Percentiles rank a stretch among this genome's conserved stretches.
Evolutionary conservation across 2,797 vertebrate species (phyloP).

Genomic region (Pteropus rufus): DNA sequence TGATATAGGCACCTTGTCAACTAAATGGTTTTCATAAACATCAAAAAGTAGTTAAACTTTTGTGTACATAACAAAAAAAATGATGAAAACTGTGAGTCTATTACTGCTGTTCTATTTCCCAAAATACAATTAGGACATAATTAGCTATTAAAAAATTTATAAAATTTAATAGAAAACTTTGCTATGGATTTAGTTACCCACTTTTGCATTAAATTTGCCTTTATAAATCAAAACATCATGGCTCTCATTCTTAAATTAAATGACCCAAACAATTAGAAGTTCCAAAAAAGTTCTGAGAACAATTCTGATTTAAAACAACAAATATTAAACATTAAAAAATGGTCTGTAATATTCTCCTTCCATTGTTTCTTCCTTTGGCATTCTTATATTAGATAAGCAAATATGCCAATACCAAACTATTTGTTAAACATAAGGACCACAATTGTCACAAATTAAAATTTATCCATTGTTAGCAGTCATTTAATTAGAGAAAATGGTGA

Average conservation of each 20-base stretch:
- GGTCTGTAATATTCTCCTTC: constrained; percentile 34
- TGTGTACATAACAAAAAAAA: constrained; percentile 41
- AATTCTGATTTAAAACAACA: constrained; percentile 55
- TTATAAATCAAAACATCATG: constrained; percentile 63
- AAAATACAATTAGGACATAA: constrained; percentile 72
- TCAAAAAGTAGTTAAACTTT: constrained; percentile 69
- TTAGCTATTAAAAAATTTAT: constrained; percentile 64
- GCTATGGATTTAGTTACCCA: constrained; percentile 65
- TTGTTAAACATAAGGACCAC: constrained; percentile 43
- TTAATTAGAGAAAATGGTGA: constrained; percentile 57
- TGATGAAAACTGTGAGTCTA: constrained; percentile 63
- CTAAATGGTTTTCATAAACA: constrained; percentile 69
- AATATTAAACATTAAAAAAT: constrained; percentile 59
- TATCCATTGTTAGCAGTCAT: constrained; percentile 21
- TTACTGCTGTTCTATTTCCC: constrained; percentile 58
- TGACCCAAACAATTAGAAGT: constrained; percentile 53
- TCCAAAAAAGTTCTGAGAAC: constrained; percentile 66
- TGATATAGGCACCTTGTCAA: constrained; percentile 78
- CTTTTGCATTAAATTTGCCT: constrained; percentile 62
- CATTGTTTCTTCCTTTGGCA: constrained; percentile 52
- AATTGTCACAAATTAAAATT: constrained; percentile 58
- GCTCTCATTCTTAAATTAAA: constrained; percentile 64
- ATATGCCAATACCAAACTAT: constrained; percentile 70
- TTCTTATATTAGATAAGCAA: constrained; percentile 50
- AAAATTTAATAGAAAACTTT: constrained; percentile 71